Evolutionary conservation across 2,797 vertebrate genomes (phyloP), one percentile per base, ranked within the genome.

Genomic region (Sebastes nivosus): DNA sequence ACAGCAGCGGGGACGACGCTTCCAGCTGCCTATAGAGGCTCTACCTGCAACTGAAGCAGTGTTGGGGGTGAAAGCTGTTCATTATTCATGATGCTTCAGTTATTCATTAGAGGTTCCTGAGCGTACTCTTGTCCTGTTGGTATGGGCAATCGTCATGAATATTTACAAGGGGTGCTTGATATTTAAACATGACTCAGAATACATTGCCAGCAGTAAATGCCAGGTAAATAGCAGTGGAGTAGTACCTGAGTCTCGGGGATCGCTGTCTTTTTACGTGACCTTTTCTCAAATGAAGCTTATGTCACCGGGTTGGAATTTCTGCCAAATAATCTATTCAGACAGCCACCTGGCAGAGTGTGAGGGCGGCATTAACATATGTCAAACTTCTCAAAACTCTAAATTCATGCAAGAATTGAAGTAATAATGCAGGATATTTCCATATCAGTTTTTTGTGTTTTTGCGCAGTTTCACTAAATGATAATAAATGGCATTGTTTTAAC

Each of bases 111-210:
- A 87, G 73, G 82, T 83, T 88, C 71, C 75, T 75, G 50, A 87
- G 89, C 74, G 77, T 67, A 80, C 79, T 87, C 75, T 63, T 85
- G 84, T 92, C 80, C 87, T 84, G 88, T 92, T 89, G 81, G 84
- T 84, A 74, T 76, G 67, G 80, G 73, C 70, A 57, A 67, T 88
- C 77, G 64, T 89, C 91, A 94, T 94, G 92, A 94, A 94, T 95
- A 94, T 94, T 95, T 89, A 93, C 83, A 85, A 80, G 60, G 74
- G 77, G 68, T 83, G 73, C 81, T 89, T 94, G 88, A 93, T 94
- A 95, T 95, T 94, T 93, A 93, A 92, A 92, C 88, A 93, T 87
- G 90, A 85, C 82, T 83, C 75, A 42, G 83, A 89, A 90, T 88
- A 89, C 92, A 87, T 84, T 73, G 73, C 36, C 85, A 81, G 72